Base-by-base conservation (phyloP, 2,797 vertebrate genomes). In the Salmo trutta region DNA sequence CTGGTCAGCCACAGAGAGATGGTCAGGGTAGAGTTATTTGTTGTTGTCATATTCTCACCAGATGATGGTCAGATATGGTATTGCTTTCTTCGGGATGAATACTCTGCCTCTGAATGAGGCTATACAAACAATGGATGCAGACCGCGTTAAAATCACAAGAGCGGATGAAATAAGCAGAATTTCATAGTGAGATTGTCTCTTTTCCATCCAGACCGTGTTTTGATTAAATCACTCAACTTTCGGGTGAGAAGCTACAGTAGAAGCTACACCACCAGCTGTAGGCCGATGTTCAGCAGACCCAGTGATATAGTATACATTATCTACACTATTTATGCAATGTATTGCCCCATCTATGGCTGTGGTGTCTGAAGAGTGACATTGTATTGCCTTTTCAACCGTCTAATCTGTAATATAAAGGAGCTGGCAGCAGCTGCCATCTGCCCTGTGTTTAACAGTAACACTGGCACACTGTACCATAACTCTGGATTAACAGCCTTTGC, bases 401-500 rank as follows among this genome's bases (percentile, higher is more conserved):
- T 81, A n/a, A 4, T 56, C 66, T 84, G 75, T 64, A 73, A 88
- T 82, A 84, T 86, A 79, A 87, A 88, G 83, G 85, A 86, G 86
- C 84, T 82, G 88, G 89, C 87, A 90, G 88, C 90, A 92, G 89
- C 90, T 92, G 90, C 83, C 82, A 78, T 80, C 85, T 76, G 86
- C 79, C 82, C 84, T 81, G 80, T 83, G 86, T 90, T 91, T 87
- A 92, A 90, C 87, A 90, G 87, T 90, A 90, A 89, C 87, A 84
- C 85, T 82, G 82, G 79, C 85, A 77, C 87, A 87, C 87, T 85
- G 85, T 84, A 83, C 88, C 77, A 91, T 91, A 90, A 92, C 75
- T 93, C 88, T 91, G 83, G 81, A 91, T 93, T 91, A 92, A 81
- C 85, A 80, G 88, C 86, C 86, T 52, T 82, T 36, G 84, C 73